Conservation (phyloP, 30 jellyfish, hydroid and myxozoan species). For the Pseudorhiza aurosa region DNA sequence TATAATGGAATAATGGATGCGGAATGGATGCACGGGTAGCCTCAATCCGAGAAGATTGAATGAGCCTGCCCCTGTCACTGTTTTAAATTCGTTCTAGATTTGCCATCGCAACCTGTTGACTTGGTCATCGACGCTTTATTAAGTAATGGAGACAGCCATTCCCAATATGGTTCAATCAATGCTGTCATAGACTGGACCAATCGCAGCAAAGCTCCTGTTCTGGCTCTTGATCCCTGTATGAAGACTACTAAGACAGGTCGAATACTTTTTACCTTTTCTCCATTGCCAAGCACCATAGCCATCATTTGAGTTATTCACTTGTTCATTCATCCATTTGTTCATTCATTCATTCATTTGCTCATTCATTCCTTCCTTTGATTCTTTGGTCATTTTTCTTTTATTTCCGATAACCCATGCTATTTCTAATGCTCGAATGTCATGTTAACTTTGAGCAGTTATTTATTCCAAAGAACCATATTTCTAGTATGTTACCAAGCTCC, state of each 20-base stretch:
- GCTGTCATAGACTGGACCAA: conserved; percentile 87
- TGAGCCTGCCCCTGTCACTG: no score
- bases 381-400: not conserved
- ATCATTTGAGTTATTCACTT: not conserved
- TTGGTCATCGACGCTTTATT: conserved; percentile 85
- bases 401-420: not conserved
- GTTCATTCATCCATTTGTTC: not conserved
- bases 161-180: conserved; percentile 54
- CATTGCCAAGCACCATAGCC: not conserved
- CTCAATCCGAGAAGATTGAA: no score
- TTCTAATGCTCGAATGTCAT: no score
- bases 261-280: not conserved
- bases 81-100: no score
- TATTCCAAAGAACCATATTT: no score
- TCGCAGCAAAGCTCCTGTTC: conserved; percentile 89
- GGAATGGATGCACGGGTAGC: no score
- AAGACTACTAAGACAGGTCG: conserved; percentile 47
- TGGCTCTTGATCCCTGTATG: conserved; percentile 86
- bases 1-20: no score
- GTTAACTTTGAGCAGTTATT: no score
- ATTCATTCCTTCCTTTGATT: not conserved
- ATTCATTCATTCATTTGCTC: not conserved
- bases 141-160: conserved; percentile 56
- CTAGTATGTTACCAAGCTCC: no score
- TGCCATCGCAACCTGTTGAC: conserved; percentile 92